These are phyloP conservation scores for Thunnus thynnus DNA, from an alignment of 2,113 vertebrate species.

Conservation along the genomic window DNA sequence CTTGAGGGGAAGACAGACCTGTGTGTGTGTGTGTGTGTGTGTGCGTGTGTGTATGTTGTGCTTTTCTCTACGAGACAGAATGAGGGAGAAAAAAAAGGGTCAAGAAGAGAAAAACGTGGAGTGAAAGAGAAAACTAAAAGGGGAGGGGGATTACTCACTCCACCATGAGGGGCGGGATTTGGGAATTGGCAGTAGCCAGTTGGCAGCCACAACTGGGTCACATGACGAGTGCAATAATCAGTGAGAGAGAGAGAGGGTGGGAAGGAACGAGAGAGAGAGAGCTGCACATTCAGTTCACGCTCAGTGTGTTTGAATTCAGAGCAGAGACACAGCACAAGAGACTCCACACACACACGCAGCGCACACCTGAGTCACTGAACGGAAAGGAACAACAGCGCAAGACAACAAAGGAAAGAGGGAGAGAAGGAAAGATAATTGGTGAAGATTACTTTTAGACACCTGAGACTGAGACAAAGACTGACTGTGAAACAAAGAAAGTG, in stretches of 20 bases:
- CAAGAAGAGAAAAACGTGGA: slow-evolving; percentile 55
- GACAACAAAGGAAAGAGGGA: slow-evolving; percentile 51
- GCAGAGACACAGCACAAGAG: slow-evolving; percentile 63
- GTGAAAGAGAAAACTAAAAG: slow-evolving; percentile 66
- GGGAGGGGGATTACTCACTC: slow-evolving; percentile 74
- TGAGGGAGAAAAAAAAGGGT: slow-evolving; percentile 31
- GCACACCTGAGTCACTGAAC: slow-evolving; percentile 59
- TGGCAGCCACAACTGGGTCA: slow-evolving; percentile 72
- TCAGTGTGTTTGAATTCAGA: slow-evolving; percentile 79
- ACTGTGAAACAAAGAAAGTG: slow-evolving; percentile 29
- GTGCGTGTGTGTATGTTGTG: slow-evolving; percentile 26
- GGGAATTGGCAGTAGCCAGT: slow-evolving; percentile 68
- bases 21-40: slow-evolving; percentile 15
- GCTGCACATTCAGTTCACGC: slow-evolving; percentile 78
- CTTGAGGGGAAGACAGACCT: neutral
- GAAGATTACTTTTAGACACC: slow-evolving; percentile 27
- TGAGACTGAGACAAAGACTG: slow-evolving; percentile 42
- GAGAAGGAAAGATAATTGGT: slow-evolving; percentile 37
- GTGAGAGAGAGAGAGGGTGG: slow-evolving; percentile 68
- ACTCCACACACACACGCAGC: slow-evolving; percentile 20
- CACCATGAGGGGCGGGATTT: slow-evolving; percentile 70
- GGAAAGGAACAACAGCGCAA: slow-evolving; percentile 50
- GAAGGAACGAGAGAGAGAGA: slow-evolving; percentile 80
- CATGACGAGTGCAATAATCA: slow-evolving; percentile 66
- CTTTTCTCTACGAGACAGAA: slow-evolving; percentile 33